Base-by-base conservation (phyloP, 2,888 invertebrate genomes). In the Drosophila macrospina region DNA sequence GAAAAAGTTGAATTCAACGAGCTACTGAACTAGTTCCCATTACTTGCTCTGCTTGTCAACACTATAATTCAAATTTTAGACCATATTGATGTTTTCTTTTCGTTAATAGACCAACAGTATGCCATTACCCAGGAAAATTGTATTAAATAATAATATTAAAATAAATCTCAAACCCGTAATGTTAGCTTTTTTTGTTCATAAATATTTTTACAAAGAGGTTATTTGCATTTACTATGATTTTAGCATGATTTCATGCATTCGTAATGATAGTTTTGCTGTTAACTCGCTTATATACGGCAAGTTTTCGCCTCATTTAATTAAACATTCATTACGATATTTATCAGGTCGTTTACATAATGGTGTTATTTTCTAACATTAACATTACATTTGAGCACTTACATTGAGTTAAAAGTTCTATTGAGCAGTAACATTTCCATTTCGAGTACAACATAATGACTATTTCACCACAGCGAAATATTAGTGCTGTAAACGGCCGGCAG, bases 401-500 rank as follows among this genome's bases (percentile, higher is more conserved):
- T 39, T 34, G 61, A 55, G 37, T 44, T 48, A 48, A 51, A 39
- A 56, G 63, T 68, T 76, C 63, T 60, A 37, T 44, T 68, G 73
- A 77, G 74, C 62, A 55, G 30, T 20, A 60, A 50, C 65, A 65
- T 20, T 7, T 1, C 65, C 64, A 65, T 45, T 66, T 36, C 5
- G 71, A 71, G 71, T 60, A 65, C 39, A 69, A 74, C 75, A 70
- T 30, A 16, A 39, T 24, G 2, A 1, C 5, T 55, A 26, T 50
- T 72, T 37, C 72, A 72, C 75, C 78, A 78, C 59, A 61, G 52
- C 44, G 28, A 20, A 41, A 51, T 11, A 15, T 32, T 20, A 44
- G 73, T 45, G 45, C 77, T 74, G 77, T 59, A 51, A 77, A 68
- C 24, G 41, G 37, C 47, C 57, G 55, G 20, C 44, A 57, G 73